These are phyloP conservation scores for Philereme transversata DNA, from an alignment of 2,888 invertebrate genomes.

Conservation along the genomic window DNA sequence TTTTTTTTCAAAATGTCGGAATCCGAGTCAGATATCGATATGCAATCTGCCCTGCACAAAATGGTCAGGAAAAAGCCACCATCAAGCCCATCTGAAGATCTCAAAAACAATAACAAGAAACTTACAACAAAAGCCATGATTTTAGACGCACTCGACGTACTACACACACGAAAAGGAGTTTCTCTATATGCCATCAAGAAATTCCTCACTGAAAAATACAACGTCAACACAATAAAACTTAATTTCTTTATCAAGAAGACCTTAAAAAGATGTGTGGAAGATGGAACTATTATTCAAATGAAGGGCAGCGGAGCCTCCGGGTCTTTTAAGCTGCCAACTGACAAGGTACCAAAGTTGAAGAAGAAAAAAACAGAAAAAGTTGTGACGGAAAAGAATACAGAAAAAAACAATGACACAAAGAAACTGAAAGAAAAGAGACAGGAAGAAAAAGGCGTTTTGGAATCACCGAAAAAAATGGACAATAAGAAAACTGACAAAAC, in stretches of 20 bases:
- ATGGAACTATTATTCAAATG: slow-evolving; percentile 60
- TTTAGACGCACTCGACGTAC: slow-evolving; percentile 54
- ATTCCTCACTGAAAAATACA: slow-evolving; percentile 57
- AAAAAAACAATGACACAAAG: neutral
- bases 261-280: slow-evolving; percentile 51
- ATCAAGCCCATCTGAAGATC: slow-evolving; percentile 46
- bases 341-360: slow-evolving; percentile 45
- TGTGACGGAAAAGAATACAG: slow-evolving; percentile 28
- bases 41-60: slow-evolving; percentile 9
- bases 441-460: too few relatives aligned
- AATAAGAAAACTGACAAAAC: slow-evolving; percentile 6
- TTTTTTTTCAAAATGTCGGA: slow-evolving; percentile 33
- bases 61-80: slow-evolving; percentile 37
- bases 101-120: slow-evolving; percentile 54
- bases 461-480: slow-evolving; percentile 4
- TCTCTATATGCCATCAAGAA: slow-evolving; percentile 73
- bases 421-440: slow-evolving; percentile 6
- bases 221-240: slow-evolving; percentile 57
- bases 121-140: slow-evolving; percentile 66
- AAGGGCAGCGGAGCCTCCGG: slow-evolving; percentile 70
- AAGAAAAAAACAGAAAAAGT: slow-evolving; percentile 34
- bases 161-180: slow-evolving; percentile 65
- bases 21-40: slow-evolving; percentile 24
- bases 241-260: slow-evolving; percentile 52
- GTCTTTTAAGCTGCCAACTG: slow-evolving; percentile 62